A percentile compares a stretch with the other conserved stretches of the same genome.
Evolutionary conservation across 1,140 invertebrate genomes (phyloP).

Genomic region (Thaumetopoea pityocampa): DNA sequence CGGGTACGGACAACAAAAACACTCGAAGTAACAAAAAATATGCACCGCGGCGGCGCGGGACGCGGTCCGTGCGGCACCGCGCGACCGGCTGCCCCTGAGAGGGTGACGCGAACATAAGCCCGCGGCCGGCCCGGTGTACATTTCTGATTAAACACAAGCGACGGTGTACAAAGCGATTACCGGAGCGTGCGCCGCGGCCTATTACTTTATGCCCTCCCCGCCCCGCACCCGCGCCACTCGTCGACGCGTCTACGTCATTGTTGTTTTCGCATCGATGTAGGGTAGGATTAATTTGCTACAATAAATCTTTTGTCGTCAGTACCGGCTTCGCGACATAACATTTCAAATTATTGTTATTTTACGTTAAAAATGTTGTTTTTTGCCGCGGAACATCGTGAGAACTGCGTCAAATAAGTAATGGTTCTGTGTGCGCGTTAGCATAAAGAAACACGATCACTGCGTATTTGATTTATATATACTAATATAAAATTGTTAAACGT

Average conservation of each 20-base stretch:
- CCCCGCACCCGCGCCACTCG: constrained; percentile 3
- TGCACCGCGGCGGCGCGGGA: constrained; percentile 42
- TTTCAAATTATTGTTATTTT: no score
- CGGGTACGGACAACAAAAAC: constrained; percentile 24
- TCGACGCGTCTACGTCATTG: constrained; percentile 17
- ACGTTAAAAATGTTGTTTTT: no score
- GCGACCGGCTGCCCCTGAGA: constrained; percentile 62
- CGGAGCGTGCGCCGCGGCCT: constrained; percentile 52
- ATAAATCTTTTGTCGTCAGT: no score
- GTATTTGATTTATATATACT: no score
- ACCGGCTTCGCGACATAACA: no score
- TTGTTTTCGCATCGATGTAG: constrained; percentile 35
- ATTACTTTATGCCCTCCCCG: constrained; percentile 39
- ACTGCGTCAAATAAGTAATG: no score
- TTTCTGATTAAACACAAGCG: constrained; percentile 62
- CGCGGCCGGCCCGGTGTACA: constrained; percentile 28
- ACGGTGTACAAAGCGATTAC: constrained; percentile 64
- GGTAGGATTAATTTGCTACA: constrained; percentile 33
- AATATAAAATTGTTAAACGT: no score
- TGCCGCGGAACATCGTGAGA: no score
- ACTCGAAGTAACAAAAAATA: constrained; percentile 34
- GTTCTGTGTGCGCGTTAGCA: no score
- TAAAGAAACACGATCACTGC: no score
- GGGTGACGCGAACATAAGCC: constrained; percentile 51
- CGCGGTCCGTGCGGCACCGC: constrained; percentile 51